Evolutionary conservation across 2,888 invertebrate genomes (phyloP), one percentile per base, ranked within the genome.

Genomic region (Dryadula phaetusa): DNA sequence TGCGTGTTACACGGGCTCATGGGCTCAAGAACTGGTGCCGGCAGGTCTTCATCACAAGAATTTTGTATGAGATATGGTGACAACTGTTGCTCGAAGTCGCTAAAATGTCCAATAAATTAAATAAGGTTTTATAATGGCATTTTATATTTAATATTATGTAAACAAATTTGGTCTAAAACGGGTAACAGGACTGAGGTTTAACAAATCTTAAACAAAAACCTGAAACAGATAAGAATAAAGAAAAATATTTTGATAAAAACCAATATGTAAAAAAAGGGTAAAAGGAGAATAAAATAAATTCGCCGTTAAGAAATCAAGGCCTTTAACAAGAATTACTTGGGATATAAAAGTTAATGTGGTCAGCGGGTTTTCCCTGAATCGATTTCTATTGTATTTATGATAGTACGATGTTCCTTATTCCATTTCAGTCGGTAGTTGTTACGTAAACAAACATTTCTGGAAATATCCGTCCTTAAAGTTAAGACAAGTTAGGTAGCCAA

Each of bases 1-100:
- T 87, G 84, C 0, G 78, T 77, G 73, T 82, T 75, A 42, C 80
- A 82, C 0, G 86, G 87, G 67, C 87, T 87, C 47, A 82, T 82
- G 7, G 87, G 84, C 66, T 83, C 85, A 61, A 84, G 71, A 10
- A 81, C 80, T 0, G 75, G 70, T 0, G 81, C 71, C 0, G 81
- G 74, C 54, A 78, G 74, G 40, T 88, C 89, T 42, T 90, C 91
- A 71, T 90, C 87, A 73, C 88, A 88, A 0, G 90, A 84, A 78
- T 91, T 91, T 69, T 91, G 92, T 64, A 92, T 92, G 60, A 92
- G 85, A 81, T 91, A 87, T 8, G 94, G 94, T 3, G 94, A 94
- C 34, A 94, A 81, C 73, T 94, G 93, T 71, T 94, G 94, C 73
- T 94, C 94, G 81, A 92, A 91, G 77, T 93, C 91, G 66, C 92